Base-by-base conservation (phyloP, 2,113 vertebrate species). In the Garra rufa region DNA sequence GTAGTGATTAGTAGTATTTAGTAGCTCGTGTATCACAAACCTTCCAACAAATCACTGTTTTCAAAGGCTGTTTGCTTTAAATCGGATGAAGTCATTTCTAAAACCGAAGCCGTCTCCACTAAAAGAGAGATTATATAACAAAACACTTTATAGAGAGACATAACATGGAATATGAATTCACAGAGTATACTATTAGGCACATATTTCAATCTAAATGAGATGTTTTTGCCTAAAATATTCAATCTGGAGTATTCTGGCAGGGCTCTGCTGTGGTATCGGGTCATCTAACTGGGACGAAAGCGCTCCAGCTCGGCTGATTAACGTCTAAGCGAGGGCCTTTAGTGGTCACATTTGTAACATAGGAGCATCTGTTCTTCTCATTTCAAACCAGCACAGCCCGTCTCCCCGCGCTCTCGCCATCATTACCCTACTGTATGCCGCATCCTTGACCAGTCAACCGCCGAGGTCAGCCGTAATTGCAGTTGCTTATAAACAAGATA, bases 81-180 rank as follows among this genome's bases (percentile, higher is more conserved):
- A 88, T 83, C 81, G 77, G 88, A 89, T 74, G 86, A 78, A 71
- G 87, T 89, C 77, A 85, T 79, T 83, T 89, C 83, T 91, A 88
- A 82, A 88, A 85, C 10, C 71, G 76, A 87, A 59, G 86, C 75
- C 70, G 83, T 73, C 24, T 85, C 81, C 83, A 61, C 74, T 88
- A 85, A 69, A 89, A 90, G 87, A 89, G 50, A 89, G 75, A 85
- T 89, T 80, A 85, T 86, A 85, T 85, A 84, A 86, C 57, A 85
- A 43, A 63, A 71, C 63, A 83, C 55, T 85, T 76, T 44, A 55
- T 55, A 79, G n/a, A n/a, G n/a, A n/a, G n/a, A n/a, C n/a, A n/a
- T n/a, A n/a, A n/a, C n/a, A n/a, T n/a, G n/a, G n/a, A n/a, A n/a
- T n/a, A n/a, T n/a, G n/a, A n/a, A n/a, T 50, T 67, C 63, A 73